A percentile compares a stretch with the other conserved stretches of the same genome.
Evolutionary conservation across 2,113 vertebrate genomes (phyloP).

Genomic region (Caracal caracal): DNA sequence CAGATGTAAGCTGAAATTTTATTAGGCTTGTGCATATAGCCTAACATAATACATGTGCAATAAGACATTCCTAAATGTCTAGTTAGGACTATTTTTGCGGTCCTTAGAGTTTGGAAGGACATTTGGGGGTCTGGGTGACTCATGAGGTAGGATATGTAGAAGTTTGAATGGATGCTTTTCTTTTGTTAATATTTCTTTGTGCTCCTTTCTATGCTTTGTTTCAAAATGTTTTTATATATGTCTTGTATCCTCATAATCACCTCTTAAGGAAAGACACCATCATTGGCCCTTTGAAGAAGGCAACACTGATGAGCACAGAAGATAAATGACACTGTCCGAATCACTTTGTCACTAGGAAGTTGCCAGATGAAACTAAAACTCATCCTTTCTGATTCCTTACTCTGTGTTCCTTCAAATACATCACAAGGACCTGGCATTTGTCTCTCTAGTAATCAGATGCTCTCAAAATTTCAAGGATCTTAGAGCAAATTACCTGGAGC

Average conservation of each 20-base stretch:
- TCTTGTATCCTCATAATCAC: background rate
- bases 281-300: background rate
- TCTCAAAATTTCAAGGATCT: background rate
- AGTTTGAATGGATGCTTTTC: background rate
- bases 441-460: background rate
- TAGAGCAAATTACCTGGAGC: background rate
- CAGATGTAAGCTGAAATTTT: constrained; percentile 57
- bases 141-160: background rate
- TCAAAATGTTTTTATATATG: background rate
- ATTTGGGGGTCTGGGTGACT: background rate
- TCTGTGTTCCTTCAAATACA: background rate
- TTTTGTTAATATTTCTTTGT: background rate
- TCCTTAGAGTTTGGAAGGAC: constrained; percentile 28
- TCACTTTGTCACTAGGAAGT: background rate
- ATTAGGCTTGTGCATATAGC: constrained; percentile 12
- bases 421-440: rapidly evolving
- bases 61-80: constrained; percentile 15
- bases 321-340: background rate
- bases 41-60: background rate
- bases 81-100: constrained; percentile 25
- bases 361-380: constrained; percentile 4
- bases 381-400: background rate
- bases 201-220: constrained; percentile 9
- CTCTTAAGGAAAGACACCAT: background rate
- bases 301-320: background rate